These are phyloP conservation scores for Willisornis vidua DNA, from an alignment of 2,113 vertebrate species.

Conservation along the genomic window DNA sequence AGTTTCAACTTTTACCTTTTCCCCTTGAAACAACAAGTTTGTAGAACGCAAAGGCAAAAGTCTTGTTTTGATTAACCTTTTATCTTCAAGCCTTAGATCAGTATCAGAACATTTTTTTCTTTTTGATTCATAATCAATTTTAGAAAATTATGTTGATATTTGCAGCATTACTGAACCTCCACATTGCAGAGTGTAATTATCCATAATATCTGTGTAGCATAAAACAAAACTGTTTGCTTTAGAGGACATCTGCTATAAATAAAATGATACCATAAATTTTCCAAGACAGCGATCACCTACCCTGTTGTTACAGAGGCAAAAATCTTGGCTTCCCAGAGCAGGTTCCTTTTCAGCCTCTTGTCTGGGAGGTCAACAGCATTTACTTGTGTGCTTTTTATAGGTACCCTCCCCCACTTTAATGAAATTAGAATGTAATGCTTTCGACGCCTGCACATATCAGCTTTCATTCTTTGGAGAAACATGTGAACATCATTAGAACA, in stretches of 20 bases:
- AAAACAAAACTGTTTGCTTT: slow-evolving; percentile 71
- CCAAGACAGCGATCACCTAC: slow-evolving; percentile 28
- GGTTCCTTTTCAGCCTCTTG: slow-evolving; percentile 56
- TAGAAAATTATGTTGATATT: slow-evolving; percentile 64
- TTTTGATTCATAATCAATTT: slow-evolving; percentile 54
- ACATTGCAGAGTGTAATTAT: slow-evolving; percentile 65
- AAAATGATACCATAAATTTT: slow-evolving; percentile 73
- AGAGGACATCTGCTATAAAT: slow-evolving; percentile 76
- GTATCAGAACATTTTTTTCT: slow-evolving; percentile 47
- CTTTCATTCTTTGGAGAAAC: slow-evolving; percentile 70
- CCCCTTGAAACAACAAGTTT: slow-evolving; percentile 64
- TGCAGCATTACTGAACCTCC: slow-evolving; percentile 38
- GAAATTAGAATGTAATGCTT: slow-evolving; percentile 74
- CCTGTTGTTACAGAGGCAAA: slow-evolving; percentile 28
- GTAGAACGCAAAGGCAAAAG: slow-evolving; percentile 60
- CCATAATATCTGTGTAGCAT: slow-evolving; percentile 62
- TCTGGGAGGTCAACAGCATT: slow-evolving; percentile 56
- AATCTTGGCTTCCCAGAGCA: slow-evolving; percentile 36
- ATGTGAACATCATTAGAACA: slow-evolving; percentile 75
- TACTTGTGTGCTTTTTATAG: slow-evolving; percentile 45
- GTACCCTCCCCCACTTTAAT: slow-evolving; percentile 47
- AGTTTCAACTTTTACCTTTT: slow-evolving; percentile 75
- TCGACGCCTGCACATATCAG: slow-evolving; percentile 58
- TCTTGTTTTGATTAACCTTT: slow-evolving; percentile 76
- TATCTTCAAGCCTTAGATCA: slow-evolving; percentile 72